Evolutionary conservation across 2,113 vertebrate species (phyloP), one percentile per base, ranked within the genome.

Genomic region (Columba livia): DNA sequence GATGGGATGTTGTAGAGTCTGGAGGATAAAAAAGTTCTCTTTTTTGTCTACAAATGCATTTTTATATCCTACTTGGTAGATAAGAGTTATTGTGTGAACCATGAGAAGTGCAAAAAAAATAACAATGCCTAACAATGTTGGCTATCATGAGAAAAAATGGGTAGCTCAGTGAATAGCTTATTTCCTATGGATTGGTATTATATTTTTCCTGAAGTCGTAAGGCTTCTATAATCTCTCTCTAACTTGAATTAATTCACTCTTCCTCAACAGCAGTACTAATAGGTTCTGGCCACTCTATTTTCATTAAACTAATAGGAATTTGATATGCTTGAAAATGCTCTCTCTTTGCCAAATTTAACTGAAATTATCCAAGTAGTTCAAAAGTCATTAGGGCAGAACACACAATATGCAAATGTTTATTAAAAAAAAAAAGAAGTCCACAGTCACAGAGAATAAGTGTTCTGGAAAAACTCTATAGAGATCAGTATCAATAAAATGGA

Each of bases 281-380:
- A 94, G 60, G 79, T 92, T 88, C 88, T 94, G 83, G 88, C 71
- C 92, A 85, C 85, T 92, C 75, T 88, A 29, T 94, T 90, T 94
- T 94, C 79, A 92, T 97, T 95, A 92, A 81, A 83, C 85, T 90
- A 93, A 90, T 92, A 77, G 28, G 47, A 88, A 67, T 88, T 86
- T 78, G 50, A 93, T 77, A 93, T 86, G 85, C 79, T 93, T 88
- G 79, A 80, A 90, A 93, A 88, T 88, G 18, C 20, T 70, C 54
- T 77, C 25, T 58, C 88, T 85, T 83, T 86, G 85, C 82, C 83
- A 95, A 80, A 86, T 95, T 90, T 90, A 93, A 20, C 85, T 85
- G 75, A 67, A 96, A 94, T 90, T 86, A 83, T 73, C 56, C 71
- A 80, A 93, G 60, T 85, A 74, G 60, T 78, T 94, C 81, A 84